These are phyloP conservation scores for Orthonyx spaldingii DNA, from an alignment of 2,113 vertebrate genomes.

Conservation along the genomic window DNA sequence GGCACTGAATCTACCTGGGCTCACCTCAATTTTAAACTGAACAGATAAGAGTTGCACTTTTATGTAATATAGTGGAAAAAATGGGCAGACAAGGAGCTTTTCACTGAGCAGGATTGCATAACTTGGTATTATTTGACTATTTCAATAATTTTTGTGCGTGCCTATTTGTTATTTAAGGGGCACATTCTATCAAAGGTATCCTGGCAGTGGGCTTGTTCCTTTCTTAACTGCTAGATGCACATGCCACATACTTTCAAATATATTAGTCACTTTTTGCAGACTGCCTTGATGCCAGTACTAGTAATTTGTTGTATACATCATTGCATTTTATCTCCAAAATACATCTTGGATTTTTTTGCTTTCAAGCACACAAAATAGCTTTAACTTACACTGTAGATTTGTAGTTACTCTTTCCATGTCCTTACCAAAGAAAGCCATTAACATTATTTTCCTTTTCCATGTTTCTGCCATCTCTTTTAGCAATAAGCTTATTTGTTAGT, in stretches of 20 bases:
- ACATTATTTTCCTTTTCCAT: not conserved
- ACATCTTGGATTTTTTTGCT: not conserved
- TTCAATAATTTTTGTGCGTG: not conserved
- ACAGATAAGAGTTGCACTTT: not conserved
- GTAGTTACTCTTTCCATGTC: not conserved
- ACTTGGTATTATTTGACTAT: not conserved
- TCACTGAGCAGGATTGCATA: not conserved
- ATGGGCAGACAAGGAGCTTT: not conserved
- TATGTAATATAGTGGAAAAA: not conserved
- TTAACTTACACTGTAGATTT: not conserved
- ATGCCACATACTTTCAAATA: not conserved
- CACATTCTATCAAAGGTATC: not conserved
- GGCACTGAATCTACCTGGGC: not conserved
- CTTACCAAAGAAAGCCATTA: not conserved
- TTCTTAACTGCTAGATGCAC: not conserved
- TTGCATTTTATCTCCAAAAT: not conserved
- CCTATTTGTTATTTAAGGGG: not conserved
- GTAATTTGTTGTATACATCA: not conserved
- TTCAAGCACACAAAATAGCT: not conserved
- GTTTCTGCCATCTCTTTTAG: not conserved
- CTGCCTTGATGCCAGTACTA: not conserved
- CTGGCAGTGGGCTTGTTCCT: not conserved
- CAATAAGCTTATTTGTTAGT: not conserved
- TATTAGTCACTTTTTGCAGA: not conserved
- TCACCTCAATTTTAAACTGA: not conserved